Evolutionary conservation across 2,888 invertebrate species (phyloP).

Genomic region (Drosophila villosipedis): DNA sequence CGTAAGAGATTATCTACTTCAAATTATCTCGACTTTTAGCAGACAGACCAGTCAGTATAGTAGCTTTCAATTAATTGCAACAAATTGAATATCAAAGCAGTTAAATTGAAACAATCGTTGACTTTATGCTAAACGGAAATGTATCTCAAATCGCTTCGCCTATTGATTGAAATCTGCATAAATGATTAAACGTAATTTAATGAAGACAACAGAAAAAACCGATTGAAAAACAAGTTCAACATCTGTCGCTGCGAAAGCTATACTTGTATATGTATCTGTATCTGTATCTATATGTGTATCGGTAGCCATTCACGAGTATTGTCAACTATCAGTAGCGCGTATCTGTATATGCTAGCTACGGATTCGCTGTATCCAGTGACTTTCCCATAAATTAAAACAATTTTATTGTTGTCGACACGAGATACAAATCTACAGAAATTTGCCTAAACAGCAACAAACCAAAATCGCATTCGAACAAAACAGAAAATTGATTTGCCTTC

Average conservation of each 20-base stretch:
- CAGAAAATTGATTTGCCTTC: slow-evolving; percentile 71
- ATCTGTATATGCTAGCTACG: slow-evolving; percentile 25
- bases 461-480: slow-evolving; percentile 55
- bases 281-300: slow-evolving; percentile 35
- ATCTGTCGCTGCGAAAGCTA: slow-evolving; percentile 17
- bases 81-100: slow-evolving; percentile 60
- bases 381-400: slow-evolving; percentile 79
- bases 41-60: slow-evolving; percentile 15
- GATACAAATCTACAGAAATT: slow-evolving; percentile 74
- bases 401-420: slow-evolving; percentile 81
- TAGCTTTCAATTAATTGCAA: slow-evolving; percentile 62
- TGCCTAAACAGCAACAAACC: slow-evolving; percentile 74
- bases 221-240: slow-evolving; percentile 63
- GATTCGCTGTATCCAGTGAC: slow-evolving; percentile 31
- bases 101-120: slow-evolving; percentile 37
- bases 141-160: slow-evolving; percentile 59
- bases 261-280: slow-evolving; percentile 17
- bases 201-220: slow-evolving; percentile 63
- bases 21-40: not conserved
- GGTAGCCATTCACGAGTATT: slow-evolving; percentile 42
- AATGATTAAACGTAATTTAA: slow-evolving; percentile 77
- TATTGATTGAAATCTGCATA: slow-evolving; percentile 76
- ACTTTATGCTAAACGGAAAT: slow-evolving; percentile 68
- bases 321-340: slow-evolving; percentile 38
- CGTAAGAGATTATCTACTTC: not conserved